Evolutionary conservation across 30 jellyfish, hydroid and myxozoan species (phyloP).

Genomic region (Turritopsis dohrnii): DNA sequence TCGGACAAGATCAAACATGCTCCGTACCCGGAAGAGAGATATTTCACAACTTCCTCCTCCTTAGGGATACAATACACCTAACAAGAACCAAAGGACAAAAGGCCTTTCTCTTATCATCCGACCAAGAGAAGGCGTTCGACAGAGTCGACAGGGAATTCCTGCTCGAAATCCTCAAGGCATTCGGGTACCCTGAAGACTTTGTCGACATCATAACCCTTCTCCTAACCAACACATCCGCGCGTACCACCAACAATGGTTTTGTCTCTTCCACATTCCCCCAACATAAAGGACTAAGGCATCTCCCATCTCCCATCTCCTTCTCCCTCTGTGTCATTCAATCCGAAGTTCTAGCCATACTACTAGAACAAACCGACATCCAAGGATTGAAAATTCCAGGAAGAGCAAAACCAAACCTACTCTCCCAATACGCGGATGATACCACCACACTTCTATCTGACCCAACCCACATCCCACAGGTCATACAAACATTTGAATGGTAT

Average conservation of each 20-base stretch:
- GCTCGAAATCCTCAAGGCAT: neutral
- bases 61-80: conserved; percentile 14
- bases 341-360: conserved; percentile 7
- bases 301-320: conserved; percentile 4
- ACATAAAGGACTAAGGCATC: conserved; percentile 3
- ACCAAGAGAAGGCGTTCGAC: conserved; percentile 44
- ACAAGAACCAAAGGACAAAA: too few relatives aligned
- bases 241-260: neutral
- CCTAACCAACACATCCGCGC: neutral
- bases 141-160: conserved; percentile 37
- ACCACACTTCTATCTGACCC: neutral
- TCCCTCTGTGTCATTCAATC: neutral
- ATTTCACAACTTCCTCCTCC: conserved; percentile 21
- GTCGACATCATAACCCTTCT: neutral
- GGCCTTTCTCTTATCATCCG: conserved; percentile 18
- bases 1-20: conserved; percentile 40
- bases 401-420: neutral
- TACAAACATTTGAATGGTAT: neutral
- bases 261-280: neutral
- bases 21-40: conserved; percentile 45
- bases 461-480: neutral
- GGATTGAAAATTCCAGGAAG: neutral
- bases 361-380: too few relatives aligned
- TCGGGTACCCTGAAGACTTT: neutral
- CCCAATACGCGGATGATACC: conserved; percentile 23